Evolutionary conservation across 2,888 invertebrate genomes (phyloP), one percentile per base, ranked within the genome.

Genomic region (Norana najaformis): DNA sequence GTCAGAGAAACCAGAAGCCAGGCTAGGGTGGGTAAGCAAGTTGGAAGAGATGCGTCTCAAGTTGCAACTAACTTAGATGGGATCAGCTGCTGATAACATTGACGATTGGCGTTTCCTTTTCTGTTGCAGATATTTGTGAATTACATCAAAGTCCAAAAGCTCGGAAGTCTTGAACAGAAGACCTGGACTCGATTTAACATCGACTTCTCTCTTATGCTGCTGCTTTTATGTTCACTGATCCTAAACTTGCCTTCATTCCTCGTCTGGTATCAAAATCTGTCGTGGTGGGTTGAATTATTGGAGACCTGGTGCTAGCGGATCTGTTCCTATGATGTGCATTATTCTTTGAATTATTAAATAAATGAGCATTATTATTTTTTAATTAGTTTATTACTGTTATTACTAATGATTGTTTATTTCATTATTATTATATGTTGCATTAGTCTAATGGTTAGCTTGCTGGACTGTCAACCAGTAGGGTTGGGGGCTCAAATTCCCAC

Each of bases 111-210:
- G 13, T 69, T 69, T 69, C 69, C 69, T 3, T 69, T 69, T 69
- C 41, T 39, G 38, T 88, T 89, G 16, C 89, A 91, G 90, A 88
- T 89, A 30, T 47, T 89, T n/a, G 88, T 89, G n/a, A 88, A 88
- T 41, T 90, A 90, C 69, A 90, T 90, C 20, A 89, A 89, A 90
- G 90, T 53, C 18, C 36, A 83, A 20, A 83, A 83, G 36, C 82
- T 39, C n/a, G 83, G 41, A 23, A 34, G 36, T 82, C 69, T 30
- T 18, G 53, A 37, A 2, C 41, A 37, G 89, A 34, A 36, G 88
- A 38, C 36, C 82, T 91, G 90, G 90, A 92, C 89, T 89, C 82
- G 90, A n/a, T 92, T 90, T 90, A 89, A 92, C 85, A 89, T 92
- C 83, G 89, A 90, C 89, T 89, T 89, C 90, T 90, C 92, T 30